phyloP scores from a whole-genome alignment of 64 coral and sea anemone species.

The Porites australiensis region DNA sequence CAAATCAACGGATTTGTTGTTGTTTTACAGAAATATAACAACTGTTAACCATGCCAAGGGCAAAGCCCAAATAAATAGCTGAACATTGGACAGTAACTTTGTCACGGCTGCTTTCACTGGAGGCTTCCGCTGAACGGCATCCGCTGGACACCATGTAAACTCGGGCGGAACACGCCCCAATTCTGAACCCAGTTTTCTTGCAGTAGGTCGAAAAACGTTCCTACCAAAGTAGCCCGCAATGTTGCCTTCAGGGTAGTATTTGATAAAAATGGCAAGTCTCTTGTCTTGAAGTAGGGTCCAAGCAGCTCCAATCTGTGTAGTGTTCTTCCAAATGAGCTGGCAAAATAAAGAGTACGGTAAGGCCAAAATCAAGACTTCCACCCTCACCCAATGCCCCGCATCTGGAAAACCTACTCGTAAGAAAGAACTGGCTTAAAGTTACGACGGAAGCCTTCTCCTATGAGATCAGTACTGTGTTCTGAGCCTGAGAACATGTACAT shows the following conservation, averaged over 20 bases:
- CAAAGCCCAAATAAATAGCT: not conserved
- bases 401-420: no score
- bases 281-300: not conserved
- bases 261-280: slow-evolving; percentile 22
- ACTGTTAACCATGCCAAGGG: not conserved
- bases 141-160: not conserved
- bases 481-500: no score
- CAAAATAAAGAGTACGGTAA: not conserved
- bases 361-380: no score
- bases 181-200: not conserved
- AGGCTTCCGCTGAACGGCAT: not conserved
- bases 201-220: slow-evolving; percentile 12
- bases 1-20: no score
- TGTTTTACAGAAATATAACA: not conserved
- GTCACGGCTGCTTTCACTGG: not conserved
- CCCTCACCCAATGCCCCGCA: no score
- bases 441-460: no score
- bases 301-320: slow-evolving; percentile 36
- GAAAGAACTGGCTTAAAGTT: no score
- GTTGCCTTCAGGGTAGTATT: slow-evolving; percentile 20
- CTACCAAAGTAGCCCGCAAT: not conserved
- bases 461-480: no score
- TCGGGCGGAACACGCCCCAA: not conserved
- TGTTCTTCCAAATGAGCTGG: slow-evolving; percentile 27
- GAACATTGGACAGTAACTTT: not conserved